Evolutionary conservation across 2,888 invertebrate species (phyloP).

Genomic region (Ophion obscuratus): DNA sequence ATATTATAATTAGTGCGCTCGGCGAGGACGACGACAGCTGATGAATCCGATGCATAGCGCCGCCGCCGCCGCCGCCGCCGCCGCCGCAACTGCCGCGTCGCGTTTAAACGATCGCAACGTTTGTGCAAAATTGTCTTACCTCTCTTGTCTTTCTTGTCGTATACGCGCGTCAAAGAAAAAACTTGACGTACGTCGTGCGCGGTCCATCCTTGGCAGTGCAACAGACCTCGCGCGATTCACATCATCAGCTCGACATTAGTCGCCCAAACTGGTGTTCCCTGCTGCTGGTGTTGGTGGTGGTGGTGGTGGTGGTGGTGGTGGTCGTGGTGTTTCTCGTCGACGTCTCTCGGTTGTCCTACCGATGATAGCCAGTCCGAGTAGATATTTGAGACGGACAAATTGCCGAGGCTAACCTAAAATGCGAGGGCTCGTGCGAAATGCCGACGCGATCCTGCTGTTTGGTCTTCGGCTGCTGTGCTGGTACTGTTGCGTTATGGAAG

Average conservation of each 20-base stretch:
- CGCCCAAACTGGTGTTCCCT: background rate
- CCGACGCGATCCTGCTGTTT: constrained; percentile 78
- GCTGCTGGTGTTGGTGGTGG: background rate
- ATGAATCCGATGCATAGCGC: constrained; percentile 45
- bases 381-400: constrained; percentile 6
- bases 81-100: background rate
- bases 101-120: background rate
- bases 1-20: constrained; percentile 20
- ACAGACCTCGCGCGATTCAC: background rate
- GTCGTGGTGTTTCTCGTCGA: background rate
- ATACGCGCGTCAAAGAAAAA: background rate
- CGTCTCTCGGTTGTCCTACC: background rate
- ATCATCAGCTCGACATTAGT: background rate
- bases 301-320: background rate
- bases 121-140: constrained; percentile 8
- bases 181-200: background rate
- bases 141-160: constrained; percentile 2
- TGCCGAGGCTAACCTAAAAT: constrained; percentile 79
- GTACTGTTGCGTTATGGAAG: constrained; percentile 73
- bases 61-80: background rate
- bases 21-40: constrained; percentile 42
- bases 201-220: background rate
- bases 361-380: background rate
- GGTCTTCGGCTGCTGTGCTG: constrained; percentile 77
- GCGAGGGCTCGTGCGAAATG: constrained; percentile 78